These are phyloP conservation scores for Hycleus cichorii DNA, from an alignment of 1,140 invertebrate genomes.

Conservation along the genomic window DNA sequence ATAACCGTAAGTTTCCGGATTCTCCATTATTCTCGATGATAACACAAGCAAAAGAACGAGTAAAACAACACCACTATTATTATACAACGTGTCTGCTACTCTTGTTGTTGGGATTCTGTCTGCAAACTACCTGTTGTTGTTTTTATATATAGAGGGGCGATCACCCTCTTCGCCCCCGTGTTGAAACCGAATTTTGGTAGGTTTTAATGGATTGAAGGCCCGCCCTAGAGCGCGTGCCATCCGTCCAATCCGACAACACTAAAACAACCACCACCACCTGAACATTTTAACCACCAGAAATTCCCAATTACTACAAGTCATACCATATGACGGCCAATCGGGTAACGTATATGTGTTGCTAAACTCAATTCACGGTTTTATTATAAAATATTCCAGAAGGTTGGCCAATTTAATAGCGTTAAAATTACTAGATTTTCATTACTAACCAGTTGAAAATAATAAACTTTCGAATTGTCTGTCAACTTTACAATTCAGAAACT, in stretches of 20 bases:
- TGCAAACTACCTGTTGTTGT: constrained; percentile 24
- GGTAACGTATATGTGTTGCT: not conserved
- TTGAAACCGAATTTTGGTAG: not conserved
- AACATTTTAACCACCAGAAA: constrained; percentile 1
- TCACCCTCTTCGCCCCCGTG: constrained; percentile 10
- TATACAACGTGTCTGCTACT: no score
- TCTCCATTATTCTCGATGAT: constrained; percentile 20
- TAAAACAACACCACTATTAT: not conserved
- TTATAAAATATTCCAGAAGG: no score
- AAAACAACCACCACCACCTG: constrained; percentile 3
- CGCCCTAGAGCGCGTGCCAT: constrained; percentile 22
- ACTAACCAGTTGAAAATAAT: no score
- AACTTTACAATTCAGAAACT: no score
- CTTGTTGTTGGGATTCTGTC: no score
- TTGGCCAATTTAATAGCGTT: no score
- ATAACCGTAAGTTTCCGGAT: constrained; percentile 25
- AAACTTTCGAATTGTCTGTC: no score
- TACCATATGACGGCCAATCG: not conserved
- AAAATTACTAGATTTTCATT: no score
- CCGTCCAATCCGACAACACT: constrained; percentile 18
- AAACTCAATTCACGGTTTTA: not conserved
- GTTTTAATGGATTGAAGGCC: constrained; percentile 5
- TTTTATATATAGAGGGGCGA: constrained; percentile 10
- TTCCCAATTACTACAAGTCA: constrained; percentile 5
- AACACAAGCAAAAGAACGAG: not conserved